phyloP scores from a whole-genome alignment of 2,113 vertebrate genomes.

The Beaufortia kweichowensis region DNA sequence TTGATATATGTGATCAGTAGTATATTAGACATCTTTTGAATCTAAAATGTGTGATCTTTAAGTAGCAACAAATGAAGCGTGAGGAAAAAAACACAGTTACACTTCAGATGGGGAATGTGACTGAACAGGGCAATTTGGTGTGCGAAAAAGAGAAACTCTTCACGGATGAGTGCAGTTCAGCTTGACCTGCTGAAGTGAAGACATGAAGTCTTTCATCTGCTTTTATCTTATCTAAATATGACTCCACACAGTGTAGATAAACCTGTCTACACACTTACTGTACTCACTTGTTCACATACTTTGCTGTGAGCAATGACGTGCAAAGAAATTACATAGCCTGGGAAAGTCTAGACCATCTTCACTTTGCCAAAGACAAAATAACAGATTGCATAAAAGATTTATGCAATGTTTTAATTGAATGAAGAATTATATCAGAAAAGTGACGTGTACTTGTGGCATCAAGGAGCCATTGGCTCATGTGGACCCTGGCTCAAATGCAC shows the following conservation, averaged over 20 bases:
- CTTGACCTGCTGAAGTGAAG: conserved; percentile 84
- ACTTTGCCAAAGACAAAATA: conserved; percentile 4
- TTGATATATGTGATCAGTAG: neutral
- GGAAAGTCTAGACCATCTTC: conserved; percentile 41
- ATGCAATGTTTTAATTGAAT: no score
- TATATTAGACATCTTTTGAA: neutral
- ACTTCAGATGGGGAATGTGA: neutral
- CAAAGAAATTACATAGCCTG: conserved; percentile 47
- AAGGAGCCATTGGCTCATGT: no score
- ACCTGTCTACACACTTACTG: conserved; percentile 78
- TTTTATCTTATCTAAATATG: conserved; percentile 98
- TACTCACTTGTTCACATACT: conserved; percentile 17
- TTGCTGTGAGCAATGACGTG: conserved; percentile 33
- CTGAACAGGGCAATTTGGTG: conserved; percentile 16
- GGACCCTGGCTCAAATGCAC: neutral
- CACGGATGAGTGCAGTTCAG: conserved; percentile 71
- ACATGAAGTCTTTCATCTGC: conserved; percentile 96
- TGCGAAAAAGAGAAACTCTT: conserved; percentile 50
- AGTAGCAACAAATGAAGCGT: conserved; percentile 27
- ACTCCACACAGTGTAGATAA: conserved; percentile 94
- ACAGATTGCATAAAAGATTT: neutral
- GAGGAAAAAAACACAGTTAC: conserved; percentile 22
- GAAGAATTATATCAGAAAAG: no score
- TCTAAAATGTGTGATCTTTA: neutral
- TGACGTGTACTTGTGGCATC: no score